Evolutionary conservation across 2,113 vertebrate genomes (phyloP).

Genomic region (mouse (Mus musculus)): GRCm39 chr2:62690001-62690500

Average conservation of each 20-base stretch:
- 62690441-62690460: conserved; percentile 64
- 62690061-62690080: not conserved
- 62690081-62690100: not conserved
- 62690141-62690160: not conserved
- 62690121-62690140: conserved; percentile 29
- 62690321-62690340: conserved; percentile 16
- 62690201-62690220: conserved; percentile 59
- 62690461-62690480: conserved; percentile 45
- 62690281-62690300: conserved; percentile 31
- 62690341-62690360: not conserved
- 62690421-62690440: conserved; percentile 23
- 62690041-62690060: not conserved
- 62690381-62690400: not conserved
- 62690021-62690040: conserved; percentile 19
- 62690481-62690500: conserved; percentile 61
- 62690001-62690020: conserved; percentile 42
- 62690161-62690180: not conserved
- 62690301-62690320: not conserved
- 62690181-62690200: conserved; percentile 31
- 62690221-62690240: not conserved
- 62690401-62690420: conserved; percentile 26
- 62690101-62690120: not conserved
- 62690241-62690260: not conserved
- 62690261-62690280: conserved; percentile 27
- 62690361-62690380: not conserved